Base-by-base conservation (phyloP, 2,797 vertebrate genomes). In the Chelidonichthys spinosus region DNA sequence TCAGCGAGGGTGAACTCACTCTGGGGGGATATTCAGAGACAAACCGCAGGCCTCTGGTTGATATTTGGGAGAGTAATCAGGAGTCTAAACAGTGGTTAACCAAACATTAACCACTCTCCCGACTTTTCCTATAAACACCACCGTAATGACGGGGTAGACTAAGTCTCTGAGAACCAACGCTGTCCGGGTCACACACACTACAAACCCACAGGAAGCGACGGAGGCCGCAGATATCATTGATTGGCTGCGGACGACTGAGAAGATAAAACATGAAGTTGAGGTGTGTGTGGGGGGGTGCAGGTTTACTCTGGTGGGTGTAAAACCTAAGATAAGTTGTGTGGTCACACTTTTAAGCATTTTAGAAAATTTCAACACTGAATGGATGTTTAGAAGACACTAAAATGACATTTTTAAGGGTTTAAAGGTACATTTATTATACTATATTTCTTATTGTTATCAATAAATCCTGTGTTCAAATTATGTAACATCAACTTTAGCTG, bases 41-140 rank as follows among this genome's bases (percentile, higher is more conserved):
- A 79, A 76, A 86, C 82, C 69, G 0, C 69, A 77, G 67, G 43
- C 46, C 60, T 65, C 65, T 69, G 72, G 72, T 52, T 84, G 78
- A 82, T 85, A 58, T 85, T 68, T 33, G 37, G 54, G 11, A 46
- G 66, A 49, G 84, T 89, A 85, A 85, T 88, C 78, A 10, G 40
- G 67, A 84, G 74, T 90, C 90, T 84, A 66, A 83, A 89, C 66
- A 74, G 82, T 71, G 78, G 79, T 91, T 91, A 89, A 84, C 83
- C 86, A 92, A 91, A 90, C 81, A 90, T 76, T 39, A 78, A 60
- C 80, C 74, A 36, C 82, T 86, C 74, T 64, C 39, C 56, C 10
- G 52, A 52, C 47, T 85, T 67, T 46, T 66, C 39, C 49, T 50
- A 33, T 75, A 85, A 87, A 87, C 84, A 80, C 6, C 0, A 13